Conservation (phyloP, 1,140 invertebrate species). For the Mycetomoellerius zeteki region DNA sequence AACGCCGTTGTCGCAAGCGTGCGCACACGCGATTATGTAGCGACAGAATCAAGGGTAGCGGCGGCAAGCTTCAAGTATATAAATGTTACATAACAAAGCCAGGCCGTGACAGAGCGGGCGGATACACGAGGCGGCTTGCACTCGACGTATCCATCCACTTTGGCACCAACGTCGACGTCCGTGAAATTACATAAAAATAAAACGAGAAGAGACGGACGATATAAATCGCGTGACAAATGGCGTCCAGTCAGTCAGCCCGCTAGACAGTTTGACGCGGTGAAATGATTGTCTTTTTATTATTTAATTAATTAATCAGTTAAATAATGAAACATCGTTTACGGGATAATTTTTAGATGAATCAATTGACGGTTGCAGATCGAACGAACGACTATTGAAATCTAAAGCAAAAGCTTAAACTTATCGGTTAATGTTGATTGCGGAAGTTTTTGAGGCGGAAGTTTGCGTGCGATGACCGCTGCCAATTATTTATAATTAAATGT, state of each 20-base stretch:
- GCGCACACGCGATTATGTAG: not conserved
- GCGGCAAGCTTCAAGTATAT: not conserved
- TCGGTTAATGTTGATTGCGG: not conserved
- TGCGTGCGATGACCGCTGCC: not conserved
- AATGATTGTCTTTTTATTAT: not conserved
- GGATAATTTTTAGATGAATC: not conserved
- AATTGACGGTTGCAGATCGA: not conserved
- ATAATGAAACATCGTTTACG: not conserved
- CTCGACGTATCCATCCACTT: slow-evolving; percentile 18
- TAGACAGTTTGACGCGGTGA: not conserved
- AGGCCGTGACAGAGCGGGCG: slow-evolving; percentile 25
- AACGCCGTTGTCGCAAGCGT: not conserved
- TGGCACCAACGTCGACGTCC: slow-evolving; percentile 21
- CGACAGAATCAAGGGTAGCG: slow-evolving; percentile 9
- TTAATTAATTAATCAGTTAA: not conserved
- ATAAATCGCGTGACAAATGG: slow-evolving; percentile 7
- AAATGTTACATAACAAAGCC: slow-evolving; percentile 45
- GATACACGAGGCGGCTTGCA: not conserved
- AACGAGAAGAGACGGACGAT: not conserved
- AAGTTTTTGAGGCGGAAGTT: not conserved
- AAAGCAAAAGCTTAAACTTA: not conserved
- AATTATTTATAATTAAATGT: not conserved
- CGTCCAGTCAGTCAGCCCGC: slow-evolving; percentile 15
- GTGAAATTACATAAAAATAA: slow-evolving; percentile 42
- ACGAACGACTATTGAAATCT: not conserved